A percentile compares a stretch with the other conserved stretches of the same genome.
phyloP scores from a whole-genome alignment of 2,888 invertebrate species.

The Melipona beecheii region DNA sequence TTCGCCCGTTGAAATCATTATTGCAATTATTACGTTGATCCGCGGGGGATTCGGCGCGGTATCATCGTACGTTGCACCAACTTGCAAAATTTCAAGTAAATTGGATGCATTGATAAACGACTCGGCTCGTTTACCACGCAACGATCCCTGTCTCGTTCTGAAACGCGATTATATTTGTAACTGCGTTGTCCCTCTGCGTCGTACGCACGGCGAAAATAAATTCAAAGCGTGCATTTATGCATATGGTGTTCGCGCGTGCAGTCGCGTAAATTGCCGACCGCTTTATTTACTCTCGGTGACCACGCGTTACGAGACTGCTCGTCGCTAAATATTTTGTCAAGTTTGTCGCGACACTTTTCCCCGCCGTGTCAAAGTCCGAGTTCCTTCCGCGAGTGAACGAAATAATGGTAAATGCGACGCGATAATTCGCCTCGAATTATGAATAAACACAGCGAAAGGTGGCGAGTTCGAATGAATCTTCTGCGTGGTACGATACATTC shows the following conservation, averaged over 20 bases:
- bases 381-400: no score
- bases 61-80: conserved; percentile 24
- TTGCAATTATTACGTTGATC: conserved; percentile 1
- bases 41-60: background rate
- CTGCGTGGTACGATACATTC: no score
- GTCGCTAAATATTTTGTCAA: no score
- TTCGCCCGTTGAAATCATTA: background rate
- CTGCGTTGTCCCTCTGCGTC: conserved; percentile 16
- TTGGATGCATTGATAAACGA: conserved; percentile 17
- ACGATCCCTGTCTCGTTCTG: conserved; percentile 4
- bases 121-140: conserved; percentile 9
- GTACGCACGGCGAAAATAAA: conserved; percentile 19
- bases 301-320: no score
- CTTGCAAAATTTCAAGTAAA: conserved; percentile 19
- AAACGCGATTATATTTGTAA: conserved; percentile 35
- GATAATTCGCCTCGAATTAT: no score
- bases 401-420: no score
- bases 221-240: conserved; percentile 38
- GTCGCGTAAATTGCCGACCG: conserved; percentile 10
- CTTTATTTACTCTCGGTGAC: conserved; percentile 7
- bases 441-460: no score
- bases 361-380: no score
- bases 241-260: background rate
- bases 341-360: no score
- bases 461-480: no score